Evolutionary conservation across 2,797 vertebrate species (phyloP), one percentile per base, ranked within the genome.

Genomic region (Centropyge bicolor): DNA sequence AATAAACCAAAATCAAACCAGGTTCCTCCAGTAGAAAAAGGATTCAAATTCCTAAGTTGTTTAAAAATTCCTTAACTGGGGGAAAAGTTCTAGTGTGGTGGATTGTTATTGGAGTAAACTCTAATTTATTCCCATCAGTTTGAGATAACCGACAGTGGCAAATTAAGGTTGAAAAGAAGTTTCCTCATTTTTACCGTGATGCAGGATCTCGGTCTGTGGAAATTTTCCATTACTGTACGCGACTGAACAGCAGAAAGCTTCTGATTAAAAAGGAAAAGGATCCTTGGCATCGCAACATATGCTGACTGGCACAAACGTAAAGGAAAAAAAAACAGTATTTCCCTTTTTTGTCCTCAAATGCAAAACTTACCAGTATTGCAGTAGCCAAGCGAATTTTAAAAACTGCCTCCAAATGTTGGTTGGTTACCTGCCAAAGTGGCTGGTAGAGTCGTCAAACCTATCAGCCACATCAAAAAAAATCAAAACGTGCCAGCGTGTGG

Each of bases 361-460:
- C 62, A 82, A 70, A 77, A 69, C 19, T 12, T 54, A 43, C 13
- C 72, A 85, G 78, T 82, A 68, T 89, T 76, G 57, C 46, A 71
- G 17, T 62, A 40, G 64, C 82, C 75, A 78, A 69, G 62, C 67
- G 64, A 56, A 72, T 76, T 73, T 19, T n/a, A 54, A 56, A 68
- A 54, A 38, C 45, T 12, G 57, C 73, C 80, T 76, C 61, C 61
- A 74, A 55, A 63, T 45, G 72, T 63, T 60, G 68, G 77, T 74
- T 60, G 64, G 70, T 85, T 73, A 52, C 60, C 84, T 87, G 81
- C 86, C 89, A 86, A 87, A 87, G 73, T 76, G 75, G 64, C 49
- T 31, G 60, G 5, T 54, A 3, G 54, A 17, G 72, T 61, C 2
- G 3, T 52, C 60, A 17, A 48, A 74, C 57, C n/a, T 16, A 13